Conservation (phyloP, 2,797 vertebrate species). For the Rhinella marina region DNA sequence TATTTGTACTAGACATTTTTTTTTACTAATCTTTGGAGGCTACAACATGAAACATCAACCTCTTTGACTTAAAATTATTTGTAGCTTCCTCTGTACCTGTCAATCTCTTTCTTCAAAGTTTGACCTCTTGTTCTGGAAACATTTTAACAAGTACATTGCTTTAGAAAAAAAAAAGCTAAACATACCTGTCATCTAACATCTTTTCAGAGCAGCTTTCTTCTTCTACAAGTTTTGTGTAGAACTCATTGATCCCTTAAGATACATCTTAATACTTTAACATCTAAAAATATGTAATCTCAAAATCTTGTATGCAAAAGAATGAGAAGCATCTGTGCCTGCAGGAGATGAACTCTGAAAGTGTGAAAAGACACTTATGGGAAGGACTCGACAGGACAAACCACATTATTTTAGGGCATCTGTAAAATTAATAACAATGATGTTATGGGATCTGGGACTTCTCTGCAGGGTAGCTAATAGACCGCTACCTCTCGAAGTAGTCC, state of each 20-base stretch:
- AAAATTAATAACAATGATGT: background rate
- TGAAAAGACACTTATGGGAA: constrained; percentile 37
- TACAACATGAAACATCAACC: background rate
- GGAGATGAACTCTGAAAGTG: constrained; percentile 25
- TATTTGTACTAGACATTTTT: background rate
- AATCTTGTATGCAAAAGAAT: constrained; percentile 50
- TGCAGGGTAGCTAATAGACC: too few relatives aligned
- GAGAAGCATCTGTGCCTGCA: constrained; percentile 46
- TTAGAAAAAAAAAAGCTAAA: constrained; percentile 23
- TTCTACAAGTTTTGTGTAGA: constrained; percentile 21
- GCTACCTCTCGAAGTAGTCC: too few relatives aligned
- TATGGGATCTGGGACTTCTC: background rate
- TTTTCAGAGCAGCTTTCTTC: constrained; percentile 23
- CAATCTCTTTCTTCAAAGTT: constrained; percentile 29
- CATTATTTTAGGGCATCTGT: background rate
- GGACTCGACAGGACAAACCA: background rate
- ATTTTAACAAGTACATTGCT: constrained; percentile 43
- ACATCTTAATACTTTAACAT: constrained; percentile 50
- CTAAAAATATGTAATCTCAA: constrained; percentile 57
- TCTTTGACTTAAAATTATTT: constrained; percentile 3
- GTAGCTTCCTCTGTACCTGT: constrained; percentile 22
- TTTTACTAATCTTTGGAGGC: background rate
- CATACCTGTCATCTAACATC: constrained; percentile 49
- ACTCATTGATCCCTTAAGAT: constrained; percentile 51
- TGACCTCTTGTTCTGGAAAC: constrained; percentile 49